phyloP scores from a whole-genome alignment of 2,888 invertebrate species.

The Tipula unca region DNA sequence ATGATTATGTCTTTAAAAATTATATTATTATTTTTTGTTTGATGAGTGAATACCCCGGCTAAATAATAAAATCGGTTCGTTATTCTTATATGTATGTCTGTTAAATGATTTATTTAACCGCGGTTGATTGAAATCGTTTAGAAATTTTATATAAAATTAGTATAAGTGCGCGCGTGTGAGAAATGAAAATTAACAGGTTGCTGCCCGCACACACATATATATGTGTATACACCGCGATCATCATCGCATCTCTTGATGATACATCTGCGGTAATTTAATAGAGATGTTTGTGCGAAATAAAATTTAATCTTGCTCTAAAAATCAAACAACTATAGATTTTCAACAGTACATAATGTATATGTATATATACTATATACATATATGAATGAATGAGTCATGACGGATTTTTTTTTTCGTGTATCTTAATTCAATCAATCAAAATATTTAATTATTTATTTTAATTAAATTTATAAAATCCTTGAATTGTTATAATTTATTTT shows the following conservation, averaged over 20 bases:
- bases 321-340: background rate
- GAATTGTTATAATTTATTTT: background rate
- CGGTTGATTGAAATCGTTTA: background rate
- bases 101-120: background rate
- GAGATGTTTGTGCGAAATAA: background rate
- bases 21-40: no score
- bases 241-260: background rate
- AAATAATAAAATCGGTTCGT: no score
- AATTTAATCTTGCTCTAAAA: background rate
- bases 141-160: background rate
- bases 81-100: no score
- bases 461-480: background rate
- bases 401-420: background rate
- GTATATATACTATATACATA: background rate
- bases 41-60: no score
- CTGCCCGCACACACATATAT: no score
- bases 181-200: background rate
- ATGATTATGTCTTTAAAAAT: no score
- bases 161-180: no score
- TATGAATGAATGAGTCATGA: background rate
- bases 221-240: no score
- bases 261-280: background rate
- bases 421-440: background rate
- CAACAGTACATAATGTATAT: background rate
- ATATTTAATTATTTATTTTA: slow-evolving; percentile 2